Percentiles rank a stretch among this genome's conserved stretches.
phyloP scores from a whole-genome alignment of 1,140 invertebrate genomes.

The Bombyx mori region DNA sequence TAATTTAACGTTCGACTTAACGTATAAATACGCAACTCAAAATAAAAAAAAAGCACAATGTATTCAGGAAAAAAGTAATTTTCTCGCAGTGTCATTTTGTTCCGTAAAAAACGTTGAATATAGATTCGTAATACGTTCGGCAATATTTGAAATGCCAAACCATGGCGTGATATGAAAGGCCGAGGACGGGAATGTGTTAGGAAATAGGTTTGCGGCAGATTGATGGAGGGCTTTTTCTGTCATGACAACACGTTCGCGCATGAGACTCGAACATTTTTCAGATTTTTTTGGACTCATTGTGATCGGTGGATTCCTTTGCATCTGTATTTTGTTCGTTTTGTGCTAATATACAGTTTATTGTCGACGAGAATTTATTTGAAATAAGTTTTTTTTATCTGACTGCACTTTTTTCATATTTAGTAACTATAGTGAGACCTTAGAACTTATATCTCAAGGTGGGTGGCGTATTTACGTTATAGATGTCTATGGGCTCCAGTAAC shows the following conservation, averaged over 20 bases:
- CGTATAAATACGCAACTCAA: no score
- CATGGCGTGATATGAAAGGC: slow-evolving; percentile 37
- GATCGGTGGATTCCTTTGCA: slow-evolving; percentile 8
- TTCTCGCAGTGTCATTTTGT: slow-evolving; percentile 1
- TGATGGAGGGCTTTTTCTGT: slow-evolving; percentile 51
- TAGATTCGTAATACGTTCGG: slow-evolving; percentile 32
- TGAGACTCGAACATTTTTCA: slow-evolving; percentile 29
- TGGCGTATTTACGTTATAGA: no score
- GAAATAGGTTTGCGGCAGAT: slow-evolving; percentile 46
- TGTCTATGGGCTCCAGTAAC: no score
- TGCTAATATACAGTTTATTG: slow-evolving; percentile 4
- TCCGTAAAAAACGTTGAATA: slow-evolving; percentile 27
- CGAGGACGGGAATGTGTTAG: slow-evolving; percentile 35
- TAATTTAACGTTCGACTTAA: no score
- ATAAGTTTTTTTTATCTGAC: no score
- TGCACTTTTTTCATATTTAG: no score
- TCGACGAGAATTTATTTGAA: neutral
- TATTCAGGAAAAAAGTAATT: neutral
- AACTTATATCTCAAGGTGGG: no score
- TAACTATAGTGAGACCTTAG: no score
- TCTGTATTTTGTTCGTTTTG: slow-evolving; percentile 6
- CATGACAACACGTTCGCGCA: slow-evolving; percentile 30
- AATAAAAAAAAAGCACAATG: no score
- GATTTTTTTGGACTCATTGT: slow-evolving; percentile 25
- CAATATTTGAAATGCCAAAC: slow-evolving; percentile 36